These are phyloP conservation scores for Eriosoma lanigerum DNA, from an alignment of 1,140 invertebrate species.

Conservation along the genomic window DNA sequence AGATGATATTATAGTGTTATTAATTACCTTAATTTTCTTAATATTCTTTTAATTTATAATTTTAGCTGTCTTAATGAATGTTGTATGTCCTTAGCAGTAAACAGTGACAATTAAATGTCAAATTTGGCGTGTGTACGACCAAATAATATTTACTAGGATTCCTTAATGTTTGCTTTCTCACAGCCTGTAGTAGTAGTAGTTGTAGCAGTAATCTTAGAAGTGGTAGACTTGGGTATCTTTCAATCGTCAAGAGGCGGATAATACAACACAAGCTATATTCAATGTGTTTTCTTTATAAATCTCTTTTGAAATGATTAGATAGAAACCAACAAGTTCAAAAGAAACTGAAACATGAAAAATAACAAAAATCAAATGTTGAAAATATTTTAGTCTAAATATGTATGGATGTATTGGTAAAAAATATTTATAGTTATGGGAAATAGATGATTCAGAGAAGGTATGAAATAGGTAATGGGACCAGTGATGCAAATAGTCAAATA, in stretches of 20 bases:
- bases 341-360: slow-evolving; percentile 33
- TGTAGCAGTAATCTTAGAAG: neutral
- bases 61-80: slow-evolving; percentile 40
- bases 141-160: slow-evolving; percentile 19
- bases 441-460: too few relatives aligned
- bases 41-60: slow-evolving; percentile 29
- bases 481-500: too few relatives aligned
- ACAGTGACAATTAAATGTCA: slow-evolving; percentile 4
- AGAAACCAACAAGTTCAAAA: slow-evolving; percentile 1
- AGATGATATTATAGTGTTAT: slow-evolving; percentile 36
- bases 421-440: too few relatives aligned
- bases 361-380: neutral
- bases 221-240: neutral
- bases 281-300: neutral
- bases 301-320: neutral
- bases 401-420: too few relatives aligned
- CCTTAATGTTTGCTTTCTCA: slow-evolving; percentile 40
- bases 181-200: slow-evolving; percentile 15
- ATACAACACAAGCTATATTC: neutral
- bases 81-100: slow-evolving; percentile 44
- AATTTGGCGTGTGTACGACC: slow-evolving; percentile 11
- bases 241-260: neutral
- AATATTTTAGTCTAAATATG: too few relatives aligned
- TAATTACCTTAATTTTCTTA: slow-evolving; percentile 47
- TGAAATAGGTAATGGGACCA: too few relatives aligned